Evolutionary conservation across 2,113 vertebrate genomes (phyloP).

Genomic region (Patagioenas fasciata): DNA sequence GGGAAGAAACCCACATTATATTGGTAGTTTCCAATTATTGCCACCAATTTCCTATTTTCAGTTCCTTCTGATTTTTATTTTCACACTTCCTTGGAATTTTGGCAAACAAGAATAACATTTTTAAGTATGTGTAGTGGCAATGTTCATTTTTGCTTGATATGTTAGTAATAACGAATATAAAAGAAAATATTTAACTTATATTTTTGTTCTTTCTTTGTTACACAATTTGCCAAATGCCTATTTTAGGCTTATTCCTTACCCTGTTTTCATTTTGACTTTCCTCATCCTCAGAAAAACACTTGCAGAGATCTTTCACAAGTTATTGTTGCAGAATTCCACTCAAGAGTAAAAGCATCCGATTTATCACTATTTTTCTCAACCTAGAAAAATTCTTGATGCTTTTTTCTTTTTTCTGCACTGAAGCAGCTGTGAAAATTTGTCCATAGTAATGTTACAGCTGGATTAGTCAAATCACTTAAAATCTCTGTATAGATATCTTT

Average conservation of each 20-base stretch:
- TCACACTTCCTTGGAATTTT: neutral
- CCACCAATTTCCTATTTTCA: neutral
- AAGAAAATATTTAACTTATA: neutral
- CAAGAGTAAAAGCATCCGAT: neutral
- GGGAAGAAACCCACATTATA: neutral
- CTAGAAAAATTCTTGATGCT: neutral
- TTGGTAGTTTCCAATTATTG: neutral
- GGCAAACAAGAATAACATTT: neutral
- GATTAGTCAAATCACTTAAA: neutral
- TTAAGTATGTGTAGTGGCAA: neutral
- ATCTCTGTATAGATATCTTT: neutral
- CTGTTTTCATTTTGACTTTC: neutral
- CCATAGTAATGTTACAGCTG: neutral
- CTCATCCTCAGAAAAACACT: neutral
- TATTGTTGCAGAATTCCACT: neutral
- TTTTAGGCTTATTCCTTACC: neutral
- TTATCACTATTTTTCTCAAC: neutral
- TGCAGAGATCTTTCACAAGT: neutral
- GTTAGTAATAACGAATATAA: neutral
- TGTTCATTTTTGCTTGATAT: neutral
- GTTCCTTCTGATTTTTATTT: neutral
- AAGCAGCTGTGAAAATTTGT: neutral
- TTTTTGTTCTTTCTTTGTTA: neutral
- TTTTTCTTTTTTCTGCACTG: neutral
- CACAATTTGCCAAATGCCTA: neutral